Conservation (phyloP, 2,113 vertebrate species). For the Corvus cornix region DNA sequence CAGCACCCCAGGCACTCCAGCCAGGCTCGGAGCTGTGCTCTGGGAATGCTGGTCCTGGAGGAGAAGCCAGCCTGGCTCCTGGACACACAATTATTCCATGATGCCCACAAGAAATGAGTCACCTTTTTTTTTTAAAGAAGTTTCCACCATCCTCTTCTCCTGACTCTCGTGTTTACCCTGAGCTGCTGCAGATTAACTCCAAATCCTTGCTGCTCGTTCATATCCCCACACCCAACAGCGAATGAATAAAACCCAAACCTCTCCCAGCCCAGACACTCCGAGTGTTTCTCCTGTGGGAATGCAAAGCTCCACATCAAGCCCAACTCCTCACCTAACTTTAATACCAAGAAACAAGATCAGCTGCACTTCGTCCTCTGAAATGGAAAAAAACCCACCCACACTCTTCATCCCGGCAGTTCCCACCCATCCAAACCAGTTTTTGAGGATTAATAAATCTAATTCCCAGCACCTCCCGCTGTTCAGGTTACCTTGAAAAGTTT, state of each 20-base stretch:
- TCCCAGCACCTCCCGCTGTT: neutral
- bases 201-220: neutral
- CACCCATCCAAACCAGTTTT: neutral
- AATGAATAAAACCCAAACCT: neutral
- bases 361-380: neutral
- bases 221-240: neutral
- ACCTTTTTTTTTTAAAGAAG: neutral
- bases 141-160: neutral
- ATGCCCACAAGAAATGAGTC: constrained; percentile 44
- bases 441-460: neutral
- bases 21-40: fast-evolving
- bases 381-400: neutral
- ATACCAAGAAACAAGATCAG: neutral
- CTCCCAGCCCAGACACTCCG: neutral
- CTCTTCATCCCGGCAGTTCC: neutral
- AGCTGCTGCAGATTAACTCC: neutral
- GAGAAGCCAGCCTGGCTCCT: neutral
- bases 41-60: neutral
- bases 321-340: neutral
- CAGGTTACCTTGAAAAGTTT: neutral
- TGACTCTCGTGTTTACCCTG: neutral
- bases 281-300: neutral
- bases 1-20: neutral
- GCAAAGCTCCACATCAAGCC: neutral
- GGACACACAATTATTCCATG: constrained; percentile 28